A percentile compares a stretch with the other conserved stretches of the same genome.
phyloP scores from a whole-genome alignment of 1,140 invertebrate species.

The Danaus melanippus region DNA sequence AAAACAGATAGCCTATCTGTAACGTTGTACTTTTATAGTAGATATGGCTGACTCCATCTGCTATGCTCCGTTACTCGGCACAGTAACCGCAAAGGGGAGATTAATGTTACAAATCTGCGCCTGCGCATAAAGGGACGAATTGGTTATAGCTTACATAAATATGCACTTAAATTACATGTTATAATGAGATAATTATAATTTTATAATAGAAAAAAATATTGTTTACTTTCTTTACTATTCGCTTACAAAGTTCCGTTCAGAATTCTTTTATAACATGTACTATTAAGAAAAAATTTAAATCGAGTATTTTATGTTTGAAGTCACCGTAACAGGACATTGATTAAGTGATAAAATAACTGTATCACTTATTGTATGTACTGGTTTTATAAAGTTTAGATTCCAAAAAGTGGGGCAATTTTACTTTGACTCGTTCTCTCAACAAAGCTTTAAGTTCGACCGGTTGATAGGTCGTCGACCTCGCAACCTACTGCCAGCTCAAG shows the following conservation, averaged over 20 bases:
- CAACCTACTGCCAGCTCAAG: conserved; percentile 54
- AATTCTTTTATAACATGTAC: too few species aligned
- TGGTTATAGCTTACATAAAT: conserved; percentile 9
- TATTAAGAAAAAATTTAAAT: too few species aligned
- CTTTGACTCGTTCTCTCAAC: conserved; percentile 42
- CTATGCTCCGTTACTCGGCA: conserved; percentile 56
- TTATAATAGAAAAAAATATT: neutral
- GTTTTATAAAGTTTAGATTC: conserved; percentile 20
- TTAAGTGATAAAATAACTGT: too few species aligned
- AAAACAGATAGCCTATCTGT: too few species aligned
- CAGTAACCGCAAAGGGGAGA: conserved; percentile 60
- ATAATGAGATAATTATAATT: neutral
- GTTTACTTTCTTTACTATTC: too few species aligned
- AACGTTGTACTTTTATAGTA: conserved; percentile 19
- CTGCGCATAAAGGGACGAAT: conserved; percentile 33
- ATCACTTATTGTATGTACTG: neutral
- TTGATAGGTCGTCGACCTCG: conserved; percentile 55
- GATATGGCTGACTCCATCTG: conserved; percentile 56
- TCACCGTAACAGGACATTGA: too few species aligned
- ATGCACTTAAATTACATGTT: conserved; percentile 3
- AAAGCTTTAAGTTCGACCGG: conserved; percentile 63
- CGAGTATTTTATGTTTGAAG: too few species aligned
- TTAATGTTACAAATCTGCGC: conserved; percentile 57
- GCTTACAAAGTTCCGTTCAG: too few species aligned
- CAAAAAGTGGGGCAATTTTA: conserved; percentile 64